These are phyloP conservation scores for Geodia barretti DNA, from an alignment of 37 sponge, comb jelly and placozoan species.

Conservation along the genomic window DNA sequence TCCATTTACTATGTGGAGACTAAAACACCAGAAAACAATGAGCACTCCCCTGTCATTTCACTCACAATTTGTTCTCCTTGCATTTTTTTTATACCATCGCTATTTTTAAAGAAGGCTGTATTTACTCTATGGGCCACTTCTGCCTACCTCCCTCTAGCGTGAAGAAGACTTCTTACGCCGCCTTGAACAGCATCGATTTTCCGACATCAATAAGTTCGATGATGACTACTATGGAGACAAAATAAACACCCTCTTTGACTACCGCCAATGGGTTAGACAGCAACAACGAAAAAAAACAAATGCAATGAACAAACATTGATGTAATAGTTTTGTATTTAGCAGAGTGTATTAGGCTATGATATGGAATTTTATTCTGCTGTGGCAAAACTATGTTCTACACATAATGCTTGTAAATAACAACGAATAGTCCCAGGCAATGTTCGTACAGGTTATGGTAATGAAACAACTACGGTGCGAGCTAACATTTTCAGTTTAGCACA, in stretches of 20 bases:
- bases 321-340: background rate
- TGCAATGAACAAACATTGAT: background rate
- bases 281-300: constrained; percentile 76
- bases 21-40: no score
- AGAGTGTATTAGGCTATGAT: background rate
- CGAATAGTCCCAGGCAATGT: no score
- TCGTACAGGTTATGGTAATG: no score
- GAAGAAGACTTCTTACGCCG: constrained; percentile 80
- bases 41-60: no score
- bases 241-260: constrained; percentile 87
- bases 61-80: no score
- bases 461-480: no score
- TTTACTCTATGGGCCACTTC: background rate
- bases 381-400: no score
- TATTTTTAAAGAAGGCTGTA: background rate
- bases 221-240: constrained; percentile 99
- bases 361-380: no score
- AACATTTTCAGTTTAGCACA: no score
- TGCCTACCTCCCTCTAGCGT: constrained; percentile 32
- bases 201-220: constrained; percentile 66
- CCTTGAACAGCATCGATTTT: constrained; percentile 65
- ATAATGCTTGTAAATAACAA: no score
- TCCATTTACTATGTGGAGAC: no score
- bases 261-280: constrained; percentile 95
- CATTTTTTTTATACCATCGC: background rate